Conservation (phyloP, 2,888 invertebrate species). For the Siphonodentalium dalli region DNA sequence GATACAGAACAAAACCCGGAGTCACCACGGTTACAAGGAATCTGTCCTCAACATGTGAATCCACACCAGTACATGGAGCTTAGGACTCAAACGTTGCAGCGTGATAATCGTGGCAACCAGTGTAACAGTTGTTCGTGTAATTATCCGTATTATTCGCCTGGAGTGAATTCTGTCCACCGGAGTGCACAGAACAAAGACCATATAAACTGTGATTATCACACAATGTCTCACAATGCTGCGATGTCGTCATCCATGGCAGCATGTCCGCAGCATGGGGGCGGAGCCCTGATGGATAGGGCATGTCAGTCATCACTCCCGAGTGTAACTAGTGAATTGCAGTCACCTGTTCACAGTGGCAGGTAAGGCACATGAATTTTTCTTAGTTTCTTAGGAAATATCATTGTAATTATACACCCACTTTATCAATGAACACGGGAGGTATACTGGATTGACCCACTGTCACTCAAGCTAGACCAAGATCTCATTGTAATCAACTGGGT, state of each 20-base stretch:
- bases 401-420: too few relatives aligned
- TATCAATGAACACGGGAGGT: too few relatives aligned
- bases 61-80: conserved; percentile 24
- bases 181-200: conserved; percentile 19
- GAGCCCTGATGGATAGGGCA: conserved; percentile 66
- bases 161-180: too few relatives aligned
- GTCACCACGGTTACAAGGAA: too few relatives aligned
- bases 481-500: too few relatives aligned
- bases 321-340: conserved; percentile 52
- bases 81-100: conserved; percentile 23
- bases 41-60: too few relatives aligned
- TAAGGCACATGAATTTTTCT: too few relatives aligned
- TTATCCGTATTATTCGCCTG: too few relatives aligned
- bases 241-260: conserved; percentile 27
- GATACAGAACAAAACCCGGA: conserved; percentile 35
- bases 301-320: conserved; percentile 68
- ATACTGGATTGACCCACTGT: too few relatives aligned
- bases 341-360: too few relatives aligned
- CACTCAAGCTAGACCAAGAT: too few relatives aligned
- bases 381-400: too few relatives aligned
- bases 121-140: conserved; percentile 12
- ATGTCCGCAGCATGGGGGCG: conserved; percentile 34
- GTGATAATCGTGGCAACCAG: conserved; percentile 15
- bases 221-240: conserved; percentile 25
- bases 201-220: conserved; percentile 29